Percentiles rank a stretch among this genome's conserved stretches.
phyloP scores from a whole-genome alignment of 1,140 invertebrate species.

The Aphelenchoides fujianensis region DNA sequence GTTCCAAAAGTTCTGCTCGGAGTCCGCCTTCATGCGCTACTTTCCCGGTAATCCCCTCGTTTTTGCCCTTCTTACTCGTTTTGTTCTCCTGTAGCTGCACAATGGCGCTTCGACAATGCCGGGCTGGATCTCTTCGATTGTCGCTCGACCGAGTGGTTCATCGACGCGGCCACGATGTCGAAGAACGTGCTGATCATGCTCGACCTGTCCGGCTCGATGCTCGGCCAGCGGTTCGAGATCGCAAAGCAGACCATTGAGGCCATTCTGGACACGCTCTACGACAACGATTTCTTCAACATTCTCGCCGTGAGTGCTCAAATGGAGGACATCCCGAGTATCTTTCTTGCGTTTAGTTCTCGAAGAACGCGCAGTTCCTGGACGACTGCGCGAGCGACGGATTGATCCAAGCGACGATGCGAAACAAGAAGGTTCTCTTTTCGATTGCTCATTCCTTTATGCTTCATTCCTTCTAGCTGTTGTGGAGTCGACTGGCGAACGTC shows the following conservation, averaged over 20 bases:
- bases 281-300: slow-evolving; percentile 95
- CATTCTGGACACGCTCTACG: slow-evolving; percentile 88
- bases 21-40: slow-evolving; percentile 60
- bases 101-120: slow-evolving; percentile 57
- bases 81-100: slow-evolving; percentile 41
- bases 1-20: slow-evolving; percentile 61
- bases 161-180: slow-evolving; percentile 90
- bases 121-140: slow-evolving; percentile 60
- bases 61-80: not conserved
- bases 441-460: slow-evolving; percentile 42
- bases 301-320: slow-evolving; percentile 69
- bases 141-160: slow-evolving; percentile 69
- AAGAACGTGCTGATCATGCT: slow-evolving; percentile 94
- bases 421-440: slow-evolving; percentile 59
- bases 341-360: slow-evolving; percentile 64
- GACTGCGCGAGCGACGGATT: slow-evolving; percentile 58
- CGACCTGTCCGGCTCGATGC: slow-evolving; percentile 95
- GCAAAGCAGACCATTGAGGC: slow-evolving; percentile 81
- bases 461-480: slow-evolving; percentile 71
- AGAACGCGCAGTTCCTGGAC: slow-evolving; percentile 63
- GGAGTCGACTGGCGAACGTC: slow-evolving; percentile 73
- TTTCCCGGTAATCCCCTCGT: slow-evolving; percentile 47
- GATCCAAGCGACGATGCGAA: slow-evolving; percentile 65
- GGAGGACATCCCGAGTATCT: slow-evolving; percentile 58
- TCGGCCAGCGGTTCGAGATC: slow-evolving; percentile 83